Conservation (phyloP, 2,888 invertebrate genomes). For the Dynastes hyllus region DNA sequence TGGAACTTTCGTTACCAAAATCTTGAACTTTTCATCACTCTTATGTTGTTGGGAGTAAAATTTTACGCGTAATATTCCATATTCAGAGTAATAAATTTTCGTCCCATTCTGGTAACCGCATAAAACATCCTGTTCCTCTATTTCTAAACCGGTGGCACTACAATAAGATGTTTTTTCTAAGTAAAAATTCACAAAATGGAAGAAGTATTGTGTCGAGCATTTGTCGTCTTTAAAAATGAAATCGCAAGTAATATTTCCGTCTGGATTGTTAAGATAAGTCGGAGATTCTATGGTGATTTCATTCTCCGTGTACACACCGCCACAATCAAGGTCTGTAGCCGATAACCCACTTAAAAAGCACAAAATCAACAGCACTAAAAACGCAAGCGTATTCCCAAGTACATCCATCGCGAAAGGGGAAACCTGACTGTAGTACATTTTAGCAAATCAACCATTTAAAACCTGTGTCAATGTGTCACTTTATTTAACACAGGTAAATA, state of each 20-base stretch:
- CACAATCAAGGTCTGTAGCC: constrained; percentile 57
- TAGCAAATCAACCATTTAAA: constrained; percentile 8
- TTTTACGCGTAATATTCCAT: constrained; percentile 71
- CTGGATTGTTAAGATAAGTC: constrained; percentile 73
- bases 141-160: constrained; percentile 72
- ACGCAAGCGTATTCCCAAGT: background rate
- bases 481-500: constrained; percentile 35
- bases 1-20: constrained; percentile 67
- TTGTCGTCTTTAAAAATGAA: constrained; percentile 72
- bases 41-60: constrained; percentile 69
- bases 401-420: background rate
- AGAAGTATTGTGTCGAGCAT: constrained; percentile 73
- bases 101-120: constrained; percentile 73
- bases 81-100: constrained; percentile 70
- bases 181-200: constrained; percentile 75
- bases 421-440: constrained; percentile 15
- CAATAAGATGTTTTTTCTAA: constrained; percentile 72
- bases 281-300: constrained; percentile 73
- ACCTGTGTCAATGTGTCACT: constrained; percentile 14
- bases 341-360: constrained; percentile 6
- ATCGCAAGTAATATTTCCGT: constrained; percentile 70
- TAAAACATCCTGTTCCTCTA: constrained; percentile 71
- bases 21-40: constrained; percentile 71
- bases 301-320: constrained; percentile 71
- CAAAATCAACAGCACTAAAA: constrained; percentile 37